Evolutionary conservation across 1,140 invertebrate species (phyloP).

Genomic region (Nasonia vitripennis): DNA sequence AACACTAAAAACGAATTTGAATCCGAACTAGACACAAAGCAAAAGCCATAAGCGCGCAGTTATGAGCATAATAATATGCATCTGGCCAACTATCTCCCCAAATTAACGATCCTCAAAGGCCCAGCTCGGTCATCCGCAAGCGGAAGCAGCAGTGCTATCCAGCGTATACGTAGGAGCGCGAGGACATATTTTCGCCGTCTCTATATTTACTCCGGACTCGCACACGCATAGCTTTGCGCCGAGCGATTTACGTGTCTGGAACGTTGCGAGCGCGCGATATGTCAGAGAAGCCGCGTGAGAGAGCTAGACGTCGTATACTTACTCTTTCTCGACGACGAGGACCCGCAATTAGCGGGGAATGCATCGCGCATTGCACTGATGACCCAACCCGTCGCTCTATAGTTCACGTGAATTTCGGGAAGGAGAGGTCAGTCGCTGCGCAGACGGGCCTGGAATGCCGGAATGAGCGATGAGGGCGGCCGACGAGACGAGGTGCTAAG

Average conservation of each 20-base stretch:
- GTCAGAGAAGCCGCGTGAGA: slow-evolving; percentile 54
- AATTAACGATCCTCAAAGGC: slow-evolving; percentile 4
- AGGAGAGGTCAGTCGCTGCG: not conserved
- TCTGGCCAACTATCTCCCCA: not conserved
- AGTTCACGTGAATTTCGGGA: not conserved
- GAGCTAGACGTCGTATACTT: not conserved
- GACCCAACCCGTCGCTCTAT: not conserved
- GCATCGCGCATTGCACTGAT: slow-evolving; percentile 43
- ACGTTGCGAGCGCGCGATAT: slow-evolving; percentile 61
- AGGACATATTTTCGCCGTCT: slow-evolving; percentile 67
- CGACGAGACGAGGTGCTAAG: not conserved
- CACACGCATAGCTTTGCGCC: slow-evolving; percentile 52
- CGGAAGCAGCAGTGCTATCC: slow-evolving; percentile 34
- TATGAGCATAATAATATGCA: not conserved
- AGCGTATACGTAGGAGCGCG: slow-evolving; percentile 44
- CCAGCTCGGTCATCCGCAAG: not conserved
- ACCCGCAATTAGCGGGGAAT: slow-evolving; percentile 61
- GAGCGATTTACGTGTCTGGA: slow-evolving; percentile 73
- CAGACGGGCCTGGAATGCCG: not conserved
- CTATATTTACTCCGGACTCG: slow-evolving; percentile 65
- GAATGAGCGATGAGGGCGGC: not conserved
- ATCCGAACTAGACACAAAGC: not conserved
- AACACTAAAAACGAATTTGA: not conserved
- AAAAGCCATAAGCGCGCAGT: not conserved
- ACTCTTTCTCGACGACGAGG: slow-evolving; percentile 44